phyloP scores from a whole-genome alignment of 2,113 vertebrate species.

The Formicarius rufipectus region DNA sequence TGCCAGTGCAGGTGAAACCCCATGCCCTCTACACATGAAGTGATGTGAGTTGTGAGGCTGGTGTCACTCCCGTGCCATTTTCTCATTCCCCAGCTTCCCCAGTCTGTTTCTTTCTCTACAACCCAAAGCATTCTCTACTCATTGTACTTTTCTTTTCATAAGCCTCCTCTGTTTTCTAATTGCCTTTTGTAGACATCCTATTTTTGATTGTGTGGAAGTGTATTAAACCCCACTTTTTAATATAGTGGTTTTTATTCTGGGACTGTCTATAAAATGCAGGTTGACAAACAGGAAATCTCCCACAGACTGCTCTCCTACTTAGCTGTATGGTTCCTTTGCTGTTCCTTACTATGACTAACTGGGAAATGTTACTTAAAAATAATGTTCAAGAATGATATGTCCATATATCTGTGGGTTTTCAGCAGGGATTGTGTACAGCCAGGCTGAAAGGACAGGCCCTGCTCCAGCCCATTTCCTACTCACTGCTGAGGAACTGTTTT shows the following conservation, averaged over 20 bases:
- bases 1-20: neutral
- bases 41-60: neutral
- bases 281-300: neutral
- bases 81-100: neutral
- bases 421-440: neutral
- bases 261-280: neutral
- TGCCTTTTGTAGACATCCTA: neutral
- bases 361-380: neutral
- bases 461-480: neutral
- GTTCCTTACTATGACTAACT: neutral
- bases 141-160: neutral
- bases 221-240: neutral
- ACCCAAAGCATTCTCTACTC: neutral
- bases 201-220: neutral
- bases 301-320: neutral
- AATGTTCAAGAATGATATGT: neutral
- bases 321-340: neutral
- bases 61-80: neutral
- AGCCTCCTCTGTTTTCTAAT: neutral
- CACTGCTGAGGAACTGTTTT: neutral
- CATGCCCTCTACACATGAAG: neutral
- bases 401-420: neutral
- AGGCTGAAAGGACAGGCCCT: neutral
- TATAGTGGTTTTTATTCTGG: neutral
- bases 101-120: neutral